phyloP scores from a whole-genome alignment of 2,888 invertebrate species.

The Acrobasis suavella region DNA sequence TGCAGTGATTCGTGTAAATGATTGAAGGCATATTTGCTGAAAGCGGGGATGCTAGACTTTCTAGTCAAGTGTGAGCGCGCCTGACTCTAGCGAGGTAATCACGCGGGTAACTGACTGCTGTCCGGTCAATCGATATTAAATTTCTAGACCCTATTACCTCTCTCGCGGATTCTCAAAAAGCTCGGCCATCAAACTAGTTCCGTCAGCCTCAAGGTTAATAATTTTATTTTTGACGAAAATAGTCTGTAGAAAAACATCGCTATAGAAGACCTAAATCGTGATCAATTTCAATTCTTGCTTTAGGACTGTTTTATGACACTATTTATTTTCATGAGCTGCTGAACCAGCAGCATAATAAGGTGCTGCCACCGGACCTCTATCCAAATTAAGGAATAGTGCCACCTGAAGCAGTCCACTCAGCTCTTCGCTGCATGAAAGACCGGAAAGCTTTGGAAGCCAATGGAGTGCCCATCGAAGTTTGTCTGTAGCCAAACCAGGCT shows the following conservation, averaged over 20 bases:
- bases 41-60: conserved; percentile 63
- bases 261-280: no score
- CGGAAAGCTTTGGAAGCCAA: no score
- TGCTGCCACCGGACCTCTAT: no score
- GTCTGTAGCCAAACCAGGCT: no score
- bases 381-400: no score
- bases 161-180: conserved; percentile 40
- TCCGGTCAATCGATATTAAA: conserved; percentile 63
- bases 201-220: background rate
- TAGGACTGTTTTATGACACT: no score
- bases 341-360: no score
- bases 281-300: no score
- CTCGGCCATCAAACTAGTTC: conserved; percentile 1
- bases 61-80: conserved; percentile 62
- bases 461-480: no score
- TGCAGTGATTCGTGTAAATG: conserved; percentile 70
- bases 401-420: no score
- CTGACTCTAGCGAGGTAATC: conserved; percentile 45
- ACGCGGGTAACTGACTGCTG: conserved; percentile 60
- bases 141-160: conserved; percentile 49
- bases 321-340: no score
- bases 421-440: no score
- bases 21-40: conserved; percentile 60
- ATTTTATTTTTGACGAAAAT: conserved; percentile 11
- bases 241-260: conserved; percentile 4